A percentile compares a stretch with the other conserved stretches of the same genome.
phyloP scores from a whole-genome alignment of 1,140 invertebrate species.

The Hesperophylax magnus region DNA sequence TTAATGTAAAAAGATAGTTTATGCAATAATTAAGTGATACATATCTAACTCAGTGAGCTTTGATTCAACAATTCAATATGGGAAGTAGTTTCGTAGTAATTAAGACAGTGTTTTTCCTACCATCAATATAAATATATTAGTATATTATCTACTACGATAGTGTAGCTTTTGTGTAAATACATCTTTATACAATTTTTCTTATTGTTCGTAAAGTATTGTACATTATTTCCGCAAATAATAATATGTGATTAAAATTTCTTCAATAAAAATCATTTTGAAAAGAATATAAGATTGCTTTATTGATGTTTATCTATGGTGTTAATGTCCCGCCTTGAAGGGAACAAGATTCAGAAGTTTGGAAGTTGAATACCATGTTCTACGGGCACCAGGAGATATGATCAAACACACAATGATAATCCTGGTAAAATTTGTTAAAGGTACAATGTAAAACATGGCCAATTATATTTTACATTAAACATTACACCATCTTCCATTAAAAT shows the following conservation, averaged over 20 bases:
- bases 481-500: too few species aligned
- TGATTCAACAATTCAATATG: background rate
- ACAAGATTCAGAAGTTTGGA: too few species aligned
- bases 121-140: background rate
- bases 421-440: too few species aligned
- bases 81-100: background rate
- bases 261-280: slow-evolving; percentile 12
- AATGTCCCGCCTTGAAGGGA: too few species aligned
- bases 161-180: background rate
- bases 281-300: background rate
- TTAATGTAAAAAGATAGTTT: slow-evolving; percentile 5
- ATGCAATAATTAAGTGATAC: background rate
- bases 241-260: slow-evolving; percentile 14
- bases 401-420: too few species aligned
- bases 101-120: background rate
- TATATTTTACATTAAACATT: too few species aligned
- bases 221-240: background rate
- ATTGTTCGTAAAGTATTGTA: slow-evolving; percentile 14
- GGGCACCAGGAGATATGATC: too few species aligned
- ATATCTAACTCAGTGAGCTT: slow-evolving; percentile 26
- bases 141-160: background rate
- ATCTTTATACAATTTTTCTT: background rate
- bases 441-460: too few species aligned
- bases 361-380: too few species aligned
- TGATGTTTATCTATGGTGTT: too few species aligned